Percentiles rank a stretch among this genome's conserved stretches.
These are phyloP conservation scores for Macrosoma leucophasiata DNA, from an alignment of 2,888 invertebrate genomes.

Conservation along the genomic window DNA sequence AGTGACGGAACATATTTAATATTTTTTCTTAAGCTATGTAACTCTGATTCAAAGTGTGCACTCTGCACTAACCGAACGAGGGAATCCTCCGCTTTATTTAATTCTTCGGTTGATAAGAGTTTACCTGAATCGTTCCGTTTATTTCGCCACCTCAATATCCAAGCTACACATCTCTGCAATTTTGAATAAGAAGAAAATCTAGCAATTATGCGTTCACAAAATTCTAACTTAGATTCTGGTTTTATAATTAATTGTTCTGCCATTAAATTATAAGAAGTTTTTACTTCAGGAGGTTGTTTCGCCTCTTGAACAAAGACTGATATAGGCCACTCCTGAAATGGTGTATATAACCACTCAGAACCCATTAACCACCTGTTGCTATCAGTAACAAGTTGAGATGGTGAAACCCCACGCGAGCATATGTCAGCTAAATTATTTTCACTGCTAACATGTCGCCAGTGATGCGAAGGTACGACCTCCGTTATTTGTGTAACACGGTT, in stretches of 20 bases:
- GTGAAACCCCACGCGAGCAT: constrained; percentile 10
- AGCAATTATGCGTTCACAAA: background rate
- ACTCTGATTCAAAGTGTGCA: constrained; percentile 1
- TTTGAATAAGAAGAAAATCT: constrained; percentile 6
- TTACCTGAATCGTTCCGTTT: too few species aligned
- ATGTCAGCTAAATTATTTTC: constrained; percentile 7
- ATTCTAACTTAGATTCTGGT: constrained; percentile 2
- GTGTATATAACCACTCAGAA: constrained; percentile 1
- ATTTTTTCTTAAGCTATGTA: background rate
- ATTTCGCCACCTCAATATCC: too few species aligned
- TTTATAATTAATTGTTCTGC: too few species aligned
- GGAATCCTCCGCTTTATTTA: constrained; percentile 1
- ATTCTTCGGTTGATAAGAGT: background rate
- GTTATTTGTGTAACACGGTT: constrained; percentile 11
- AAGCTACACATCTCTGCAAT: constrained; percentile 5
- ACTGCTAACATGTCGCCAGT: constrained; percentile 9
- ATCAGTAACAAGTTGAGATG: background rate
- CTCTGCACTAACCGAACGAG: constrained; percentile 1
- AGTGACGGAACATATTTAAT: background rate
- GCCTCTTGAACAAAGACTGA: background rate
- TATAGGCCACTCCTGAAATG: constrained; percentile 3
- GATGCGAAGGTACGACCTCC: constrained; percentile 4
- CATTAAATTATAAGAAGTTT: too few species aligned
- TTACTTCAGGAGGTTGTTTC: background rate
- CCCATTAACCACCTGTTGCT: constrained; percentile 3